Base-by-base conservation (phyloP, 2,888 invertebrate species). In the Chironomus riparius region DNA sequence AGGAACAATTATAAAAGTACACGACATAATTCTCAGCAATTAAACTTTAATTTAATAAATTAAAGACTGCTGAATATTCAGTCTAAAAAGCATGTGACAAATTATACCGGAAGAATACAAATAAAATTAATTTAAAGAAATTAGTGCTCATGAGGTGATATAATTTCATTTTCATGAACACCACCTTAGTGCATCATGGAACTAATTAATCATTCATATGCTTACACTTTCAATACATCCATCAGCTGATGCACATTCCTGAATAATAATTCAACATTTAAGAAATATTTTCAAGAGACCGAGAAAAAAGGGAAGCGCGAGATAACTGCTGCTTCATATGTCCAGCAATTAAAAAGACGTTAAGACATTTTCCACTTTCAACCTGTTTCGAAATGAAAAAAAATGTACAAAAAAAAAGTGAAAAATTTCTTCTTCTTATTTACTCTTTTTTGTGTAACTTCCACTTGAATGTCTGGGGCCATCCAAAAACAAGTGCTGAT, bases 261-360 rank as follows among this genome's bases (percentile, higher is more conserved):
- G 28, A 73, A 73, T n/a, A 74, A 47, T 21, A 15, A 28, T 61
- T 13, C 2, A 62, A 12, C 21, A 24, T 56, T 18, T 38, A 38
- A 38, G 38, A 38, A 38, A 38, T 18, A 1, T 18, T 7, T 56
- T 15, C 56, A 18, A n/a, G 4, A 38, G 38, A 38, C 38, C 10
- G 38, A 38, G 38, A 38, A 56, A 18, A n/a, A 62, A 28, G 56
- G 47, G 72, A 38, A 62, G 28, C 72, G 28, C 62, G 38, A n/a
- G 56, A 72, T 24, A 56, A 2, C 10, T 38, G 38, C 38, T 38
- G 38, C 10, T 38, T 38, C 38, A 38, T 38, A 62, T 61, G 74
- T 74, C 74, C 65, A 68, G 22, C 68, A 74, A 74, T 74, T 74
- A 74, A 74, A 74, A 74, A 74, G 68, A 74, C 74, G 74, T 74